These are phyloP conservation scores for Tetragnatha versicolor DNA, from an alignment of 1,140 invertebrate species.

Conservation along the genomic window DNA sequence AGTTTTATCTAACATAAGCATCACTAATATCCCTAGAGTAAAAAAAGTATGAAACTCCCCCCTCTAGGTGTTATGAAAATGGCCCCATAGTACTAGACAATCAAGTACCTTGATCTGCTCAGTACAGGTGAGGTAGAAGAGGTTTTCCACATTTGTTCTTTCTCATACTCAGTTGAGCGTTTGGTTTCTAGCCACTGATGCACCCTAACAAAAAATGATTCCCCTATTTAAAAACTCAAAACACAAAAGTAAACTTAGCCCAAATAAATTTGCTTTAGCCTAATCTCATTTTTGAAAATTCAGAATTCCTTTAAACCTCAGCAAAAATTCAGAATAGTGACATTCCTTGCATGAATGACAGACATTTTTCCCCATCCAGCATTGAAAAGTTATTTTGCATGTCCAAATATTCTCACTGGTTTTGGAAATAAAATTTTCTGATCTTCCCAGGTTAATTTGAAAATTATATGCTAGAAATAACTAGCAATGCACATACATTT, in stretches of 20 bases:
- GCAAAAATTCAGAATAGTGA: too few species aligned
- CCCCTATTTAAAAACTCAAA: too few species aligned
- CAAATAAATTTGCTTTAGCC: neutral
- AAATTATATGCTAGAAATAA: too few species aligned
- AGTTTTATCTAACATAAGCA: too few species aligned
- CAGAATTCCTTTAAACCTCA: neutral
- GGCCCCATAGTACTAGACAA: neutral
- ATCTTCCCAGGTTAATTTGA: too few species aligned
- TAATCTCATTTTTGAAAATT: neutral
- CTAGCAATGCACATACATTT: too few species aligned
- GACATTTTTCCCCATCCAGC: too few species aligned
- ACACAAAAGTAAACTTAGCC: neutral
- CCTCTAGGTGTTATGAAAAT: neutral
- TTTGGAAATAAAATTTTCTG: too few species aligned
- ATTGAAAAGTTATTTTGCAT: too few species aligned
- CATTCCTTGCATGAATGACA: too few species aligned
- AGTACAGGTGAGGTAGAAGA: slow-evolving; percentile 42
- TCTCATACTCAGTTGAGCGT: neutral
- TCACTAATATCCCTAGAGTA: too few species aligned
- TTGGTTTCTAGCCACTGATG: slow-evolving; percentile 31
- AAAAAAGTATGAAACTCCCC: neutral
- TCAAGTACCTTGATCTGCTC: slow-evolving; percentile 23
- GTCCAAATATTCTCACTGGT: too few species aligned
- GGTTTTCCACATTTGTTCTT: slow-evolving; percentile 12
- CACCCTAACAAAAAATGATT: slow-evolving; percentile 9